These are phyloP conservation scores for Sinhomidia bicolor DNA, from an alignment of 2,888 invertebrate genomes.

Conservation along the genomic window DNA sequence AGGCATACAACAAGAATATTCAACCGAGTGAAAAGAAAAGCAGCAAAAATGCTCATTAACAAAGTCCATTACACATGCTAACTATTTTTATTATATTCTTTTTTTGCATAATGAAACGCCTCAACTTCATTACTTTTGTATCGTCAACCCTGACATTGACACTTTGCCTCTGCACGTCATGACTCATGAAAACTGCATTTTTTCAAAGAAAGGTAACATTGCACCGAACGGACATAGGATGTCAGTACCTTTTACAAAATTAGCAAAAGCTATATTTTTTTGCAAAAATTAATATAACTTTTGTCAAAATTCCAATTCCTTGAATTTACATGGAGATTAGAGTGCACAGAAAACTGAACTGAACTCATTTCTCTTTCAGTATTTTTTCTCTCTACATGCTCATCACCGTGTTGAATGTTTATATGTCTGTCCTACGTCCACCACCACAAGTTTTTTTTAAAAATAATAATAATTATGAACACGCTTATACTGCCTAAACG, in stretches of 20 bases:
- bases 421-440: not conserved
- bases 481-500: no score
- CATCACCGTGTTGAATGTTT: no score
- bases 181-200: constrained; percentile 13
- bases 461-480: not conserved
- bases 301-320: not conserved
- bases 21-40: not conserved
- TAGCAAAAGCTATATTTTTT: not conserved
- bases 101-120: constrained; percentile 57
- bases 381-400: no score
- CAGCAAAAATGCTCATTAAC: constrained; percentile 61
- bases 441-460: not conserved
- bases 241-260: not conserved
- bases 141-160: constrained; percentile 43
- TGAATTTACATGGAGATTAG: no score
- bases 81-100: constrained; percentile 61
- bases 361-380: not conserved
- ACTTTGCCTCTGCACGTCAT: constrained; percentile 10
- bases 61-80: constrained; percentile 39
- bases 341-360: not conserved
- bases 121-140: constrained; percentile 45
- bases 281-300: no score
- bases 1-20: constrained; percentile 2
- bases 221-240: no score
- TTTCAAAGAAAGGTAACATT: no score